Percentiles rank a stretch among this genome's conserved stretches.
Conservation (phyloP, 1,140 invertebrate genomes). For the Papilio polyxenes region DNA sequence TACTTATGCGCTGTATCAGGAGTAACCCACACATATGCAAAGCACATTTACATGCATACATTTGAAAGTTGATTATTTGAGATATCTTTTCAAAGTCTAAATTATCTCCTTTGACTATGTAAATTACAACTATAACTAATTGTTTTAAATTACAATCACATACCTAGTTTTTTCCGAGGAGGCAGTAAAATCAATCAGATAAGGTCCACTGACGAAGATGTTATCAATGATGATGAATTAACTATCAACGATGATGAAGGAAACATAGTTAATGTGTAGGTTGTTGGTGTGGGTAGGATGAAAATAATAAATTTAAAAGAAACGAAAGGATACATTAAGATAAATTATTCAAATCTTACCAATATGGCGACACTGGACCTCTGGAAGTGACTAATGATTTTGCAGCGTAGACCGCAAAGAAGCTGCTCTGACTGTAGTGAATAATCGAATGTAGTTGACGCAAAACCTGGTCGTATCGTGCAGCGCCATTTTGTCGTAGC, state of each 20-base stretch:
- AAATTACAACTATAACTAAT: not conserved
- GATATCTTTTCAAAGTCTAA: not conserved
- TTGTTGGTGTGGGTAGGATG: not conserved
- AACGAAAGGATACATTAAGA: not conserved
- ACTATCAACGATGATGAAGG: not conserved
- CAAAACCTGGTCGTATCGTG: constrained; percentile 41
- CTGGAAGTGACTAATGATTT: not conserved
- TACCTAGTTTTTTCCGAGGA: not conserved
- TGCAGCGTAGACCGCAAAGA: constrained; percentile 17
- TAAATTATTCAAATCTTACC: constrained; percentile 1
- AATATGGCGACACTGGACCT: not conserved
- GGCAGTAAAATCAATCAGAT: not conserved
- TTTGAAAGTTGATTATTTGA: constrained; percentile 3
- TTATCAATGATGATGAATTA: not conserved
- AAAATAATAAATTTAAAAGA: not conserved
- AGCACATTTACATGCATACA: not conserved
- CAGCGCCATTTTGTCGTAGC: constrained; percentile 66
- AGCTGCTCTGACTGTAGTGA: constrained; percentile 48
- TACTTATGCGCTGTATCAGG: not conserved
- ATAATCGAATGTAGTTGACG: constrained; percentile 48
- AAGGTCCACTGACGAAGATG: not conserved
- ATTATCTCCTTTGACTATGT: not conserved
- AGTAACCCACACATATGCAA: not conserved
- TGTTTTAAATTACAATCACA: not conserved
- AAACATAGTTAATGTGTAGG: not conserved